Evolutionary conservation across 92 coral and sea anemone species (phyloP).

Genomic region (Metridium senile): DNA sequence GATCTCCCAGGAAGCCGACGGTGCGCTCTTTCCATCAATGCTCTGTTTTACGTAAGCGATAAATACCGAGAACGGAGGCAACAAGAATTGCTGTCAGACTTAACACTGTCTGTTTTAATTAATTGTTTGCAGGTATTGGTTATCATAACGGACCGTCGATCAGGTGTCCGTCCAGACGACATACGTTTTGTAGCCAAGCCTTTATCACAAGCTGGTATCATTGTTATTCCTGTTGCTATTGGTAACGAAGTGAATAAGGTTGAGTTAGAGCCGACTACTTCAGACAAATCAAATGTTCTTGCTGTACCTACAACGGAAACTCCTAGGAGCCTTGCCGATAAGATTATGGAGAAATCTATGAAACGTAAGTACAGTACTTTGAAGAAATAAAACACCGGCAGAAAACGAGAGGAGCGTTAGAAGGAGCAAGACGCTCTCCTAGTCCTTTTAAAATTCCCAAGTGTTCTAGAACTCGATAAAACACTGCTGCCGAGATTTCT

Average conservation of each 20-base stretch:
- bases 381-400: no score
- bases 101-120: no score
- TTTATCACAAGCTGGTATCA: conserved; percentile 58
- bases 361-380: conserved; percentile 39
- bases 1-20: no score
- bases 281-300: conserved; percentile 44
- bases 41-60: no score
- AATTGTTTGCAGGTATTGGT: conserved; percentile 51
- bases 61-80: no score
- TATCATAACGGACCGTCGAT: conserved; percentile 67
- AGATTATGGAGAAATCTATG: conserved; percentile 53
- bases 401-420: no score
- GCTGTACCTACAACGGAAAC: conserved; percentile 36
- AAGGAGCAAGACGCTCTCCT: no score
- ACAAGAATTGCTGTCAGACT: no score
- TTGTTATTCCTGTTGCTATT: conserved; percentile 81
- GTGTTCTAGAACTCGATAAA: no score
- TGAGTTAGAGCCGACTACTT: conserved; percentile 35
- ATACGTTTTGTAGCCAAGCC: conserved; percentile 58
- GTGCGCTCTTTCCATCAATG: no score
- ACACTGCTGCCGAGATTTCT: no score
- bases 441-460: no score
- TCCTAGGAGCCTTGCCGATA: conserved; percentile 48
- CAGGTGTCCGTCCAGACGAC: conserved; percentile 45
- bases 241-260: conserved; percentile 55